phyloP scores from a whole-genome alignment of 2,888 invertebrate genomes.

The Euplexia lucipara region DNA sequence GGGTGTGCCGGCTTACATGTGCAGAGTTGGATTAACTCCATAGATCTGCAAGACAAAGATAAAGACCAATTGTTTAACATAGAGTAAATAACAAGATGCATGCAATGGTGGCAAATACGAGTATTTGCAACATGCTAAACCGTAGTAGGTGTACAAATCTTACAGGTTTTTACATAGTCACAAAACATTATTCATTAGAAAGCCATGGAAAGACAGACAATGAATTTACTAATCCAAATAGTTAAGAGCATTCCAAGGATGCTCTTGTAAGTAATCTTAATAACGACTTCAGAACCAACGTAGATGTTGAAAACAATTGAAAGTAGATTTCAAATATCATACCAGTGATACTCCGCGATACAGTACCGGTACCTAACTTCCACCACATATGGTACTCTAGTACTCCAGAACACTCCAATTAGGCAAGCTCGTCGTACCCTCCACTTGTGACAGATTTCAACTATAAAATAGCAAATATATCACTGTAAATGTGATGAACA shows the following conservation, averaged over 20 bases:
- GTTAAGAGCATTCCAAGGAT: not conserved
- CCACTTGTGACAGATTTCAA: constrained; percentile 70
- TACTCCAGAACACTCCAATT: constrained; percentile 69
- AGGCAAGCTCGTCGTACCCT: constrained; percentile 57
- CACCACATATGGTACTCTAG: constrained; percentile 44
- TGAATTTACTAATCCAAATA: too few relatives aligned
- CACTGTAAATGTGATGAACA: constrained; percentile 5
- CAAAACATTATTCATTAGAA: too few relatives aligned
- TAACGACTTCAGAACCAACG: constrained; percentile 5
- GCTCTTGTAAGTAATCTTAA: not conserved
- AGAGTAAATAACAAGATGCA: too few relatives aligned
- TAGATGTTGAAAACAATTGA: constrained; percentile 29
- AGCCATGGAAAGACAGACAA: too few relatives aligned
- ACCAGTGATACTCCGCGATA: constrained; percentile 8
- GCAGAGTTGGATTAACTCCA: too few relatives aligned
- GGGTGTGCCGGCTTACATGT: too few relatives aligned
- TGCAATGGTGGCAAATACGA: too few relatives aligned
- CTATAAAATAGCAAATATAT: constrained; percentile 68
- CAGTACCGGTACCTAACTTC: constrained; percentile 3
- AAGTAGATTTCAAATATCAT: constrained; percentile 22
- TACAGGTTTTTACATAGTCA: too few relatives aligned
- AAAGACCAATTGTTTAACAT: too few relatives aligned
- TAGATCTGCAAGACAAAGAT: too few relatives aligned
- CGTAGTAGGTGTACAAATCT: too few relatives aligned
- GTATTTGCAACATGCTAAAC: too few relatives aligned